Percentiles rank a stretch among this genome's conserved stretches.
These are phyloP conservation scores for Petrophora chlorosata DNA, from an alignment of 2,888 invertebrate genomes.

Conservation along the genomic window DNA sequence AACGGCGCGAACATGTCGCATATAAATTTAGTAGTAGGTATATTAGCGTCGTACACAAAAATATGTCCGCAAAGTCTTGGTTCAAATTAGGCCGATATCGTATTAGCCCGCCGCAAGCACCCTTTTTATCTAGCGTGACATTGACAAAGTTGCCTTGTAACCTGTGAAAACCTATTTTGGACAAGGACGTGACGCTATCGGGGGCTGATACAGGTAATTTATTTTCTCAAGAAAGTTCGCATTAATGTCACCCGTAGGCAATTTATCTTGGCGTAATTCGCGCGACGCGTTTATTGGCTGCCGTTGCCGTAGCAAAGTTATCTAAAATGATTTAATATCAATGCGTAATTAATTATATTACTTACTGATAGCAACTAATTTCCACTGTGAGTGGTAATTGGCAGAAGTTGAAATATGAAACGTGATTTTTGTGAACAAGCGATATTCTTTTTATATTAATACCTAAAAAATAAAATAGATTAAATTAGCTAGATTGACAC, in stretches of 20 bases:
- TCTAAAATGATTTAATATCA: slow-evolving; percentile 16
- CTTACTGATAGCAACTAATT: not conserved
- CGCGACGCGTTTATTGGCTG: slow-evolving; percentile 78
- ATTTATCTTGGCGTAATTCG: slow-evolving; percentile 76
- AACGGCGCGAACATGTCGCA: too few species aligned
- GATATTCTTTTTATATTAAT: too few species aligned
- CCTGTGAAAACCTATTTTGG: slow-evolving; percentile 45
- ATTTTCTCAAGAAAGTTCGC: slow-evolving; percentile 69
- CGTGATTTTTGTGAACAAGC: too few species aligned
- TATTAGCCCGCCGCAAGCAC: slow-evolving; percentile 17
- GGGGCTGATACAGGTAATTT: slow-evolving; percentile 69
- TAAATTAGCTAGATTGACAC: too few species aligned
- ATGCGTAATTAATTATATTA: slow-evolving; percentile 3
- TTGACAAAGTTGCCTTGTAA: slow-evolving; percentile 52
- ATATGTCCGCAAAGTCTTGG: too few species aligned
- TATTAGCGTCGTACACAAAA: too few species aligned
- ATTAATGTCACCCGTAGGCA: slow-evolving; percentile 69
- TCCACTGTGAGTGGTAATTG: too few species aligned
- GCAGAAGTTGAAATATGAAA: too few species aligned
- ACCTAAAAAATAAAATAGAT: too few species aligned
- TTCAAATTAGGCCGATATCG: too few species aligned
- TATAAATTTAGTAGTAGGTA: too few species aligned
- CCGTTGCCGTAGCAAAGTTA: slow-evolving; percentile 39
- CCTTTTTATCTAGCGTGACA: slow-evolving; percentile 37
- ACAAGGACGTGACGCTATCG: slow-evolving; percentile 49